Conservation (phyloP, 1,140 invertebrate species). For the Callitettix versicolor region DNA sequence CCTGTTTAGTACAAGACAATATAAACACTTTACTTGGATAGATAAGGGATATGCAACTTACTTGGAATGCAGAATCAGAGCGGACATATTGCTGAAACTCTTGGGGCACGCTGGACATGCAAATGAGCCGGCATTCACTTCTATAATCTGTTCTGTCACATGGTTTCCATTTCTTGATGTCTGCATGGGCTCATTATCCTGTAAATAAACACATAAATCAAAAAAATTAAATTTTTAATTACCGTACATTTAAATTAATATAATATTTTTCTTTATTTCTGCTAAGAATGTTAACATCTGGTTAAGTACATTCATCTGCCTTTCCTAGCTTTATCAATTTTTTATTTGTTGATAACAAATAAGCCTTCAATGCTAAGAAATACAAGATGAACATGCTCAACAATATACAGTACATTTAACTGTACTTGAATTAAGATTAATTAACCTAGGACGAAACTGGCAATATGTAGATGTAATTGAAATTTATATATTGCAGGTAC, state of each 20-base stretch:
- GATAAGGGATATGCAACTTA: neutral
- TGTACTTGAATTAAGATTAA: too few species aligned
- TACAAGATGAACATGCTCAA: too few species aligned
- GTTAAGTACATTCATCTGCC: too few species aligned
- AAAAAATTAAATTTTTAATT: neutral
- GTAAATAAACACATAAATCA: neutral
- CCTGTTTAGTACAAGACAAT: too few species aligned
- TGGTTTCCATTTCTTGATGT: neutral
- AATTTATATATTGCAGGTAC: too few species aligned
- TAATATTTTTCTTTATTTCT: neutral
- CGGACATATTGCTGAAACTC: slow-evolving; percentile 10
- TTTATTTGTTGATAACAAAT: too few species aligned
- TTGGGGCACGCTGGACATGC: slow-evolving; percentile 2
- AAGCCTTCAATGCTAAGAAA: too few species aligned
- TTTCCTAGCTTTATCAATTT: too few species aligned
- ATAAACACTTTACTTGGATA: too few species aligned
- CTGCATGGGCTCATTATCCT: slow-evolving; percentile 9
- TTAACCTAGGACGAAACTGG: too few species aligned
- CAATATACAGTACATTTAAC: too few species aligned
- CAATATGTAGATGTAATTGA: too few species aligned
- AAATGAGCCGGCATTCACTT: slow-evolving; percentile 7
- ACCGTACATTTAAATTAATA: neutral
- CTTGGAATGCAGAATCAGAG: slow-evolving; percentile 7
- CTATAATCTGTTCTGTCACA: neutral
- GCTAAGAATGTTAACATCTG: neutral